phyloP scores from a whole-genome alignment of 2,113 vertebrate species.

The Dasyurus viverrinus region DNA sequence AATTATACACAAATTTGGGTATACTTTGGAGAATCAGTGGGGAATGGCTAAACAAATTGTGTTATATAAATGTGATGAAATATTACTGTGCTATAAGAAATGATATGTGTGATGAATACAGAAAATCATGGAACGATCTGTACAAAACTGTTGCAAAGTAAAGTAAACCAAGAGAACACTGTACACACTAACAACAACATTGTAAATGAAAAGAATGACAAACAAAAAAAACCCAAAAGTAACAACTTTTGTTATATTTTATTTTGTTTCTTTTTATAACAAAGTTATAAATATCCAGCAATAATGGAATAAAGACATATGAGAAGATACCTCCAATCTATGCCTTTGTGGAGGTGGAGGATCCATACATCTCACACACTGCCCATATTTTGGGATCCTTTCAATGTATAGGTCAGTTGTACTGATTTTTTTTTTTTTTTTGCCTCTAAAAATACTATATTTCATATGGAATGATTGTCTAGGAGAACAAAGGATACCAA shows the following conservation, averaged over 20 bases:
- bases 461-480: not conserved
- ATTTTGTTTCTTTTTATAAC: not conserved
- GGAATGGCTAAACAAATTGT: no score
- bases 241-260: not conserved
- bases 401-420: not conserved
- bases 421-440: not conserved
- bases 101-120: not conserved
- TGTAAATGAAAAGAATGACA: not conserved
- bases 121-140: not conserved
- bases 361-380: not conserved
- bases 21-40: no score
- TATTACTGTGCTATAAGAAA: not conserved
- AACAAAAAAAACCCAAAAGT: not conserved
- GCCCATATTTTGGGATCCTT: not conserved
- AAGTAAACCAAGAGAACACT: not conserved
- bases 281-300: not conserved
- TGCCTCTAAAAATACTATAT: not conserved
- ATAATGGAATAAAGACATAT: not conserved
- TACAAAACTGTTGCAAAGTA: not conserved
- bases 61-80: not conserved
- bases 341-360: not conserved
- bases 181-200: not conserved
- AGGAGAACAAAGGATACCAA: not conserved
- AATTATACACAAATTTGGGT: not conserved
- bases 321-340: not conserved